Base-by-base conservation (phyloP, 1,140 invertebrate genomes). In the Eurosta solidaginis region DNA sequence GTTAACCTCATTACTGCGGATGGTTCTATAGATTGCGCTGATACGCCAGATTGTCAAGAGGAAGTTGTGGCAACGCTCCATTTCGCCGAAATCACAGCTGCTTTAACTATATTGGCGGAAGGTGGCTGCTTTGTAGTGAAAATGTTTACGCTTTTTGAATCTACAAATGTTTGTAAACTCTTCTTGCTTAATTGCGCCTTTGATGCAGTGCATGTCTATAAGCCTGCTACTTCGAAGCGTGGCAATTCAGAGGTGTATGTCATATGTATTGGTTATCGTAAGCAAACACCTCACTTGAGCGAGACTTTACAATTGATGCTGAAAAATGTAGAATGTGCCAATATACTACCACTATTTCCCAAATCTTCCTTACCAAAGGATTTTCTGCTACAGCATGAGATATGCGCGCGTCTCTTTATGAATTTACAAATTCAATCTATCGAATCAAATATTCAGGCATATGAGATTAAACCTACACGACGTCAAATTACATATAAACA, bases 161-260 rank as follows among this genome's bases (percentile, higher is more conserved):
- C 93, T 77, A 89, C 92, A 17, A 93, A 95, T 2, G 89, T 97
- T 0, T 93, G 92, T 75, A 84, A 97, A 2, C 83, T 98, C 27
- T 98, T 95, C 85, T 85, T 98, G 1, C 89, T 99, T 0, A 92
- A 92, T 81, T 93, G 92, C 82, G 45, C 83, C n/a, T 84, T 91
- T 22, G 81, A 90, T 25, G 84, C 92, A 81, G 92, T 97, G 1
- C 88, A 91, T 78, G 88, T 96, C 4, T 95, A 93, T 81, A 99
- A 99, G 87, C 97, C 97, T 9, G 93, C 91, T 0, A 96, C 95
- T 0, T 98, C 96, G 50, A 97, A 97, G 85, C 92, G 94, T 83
- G 97, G 97, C 12, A 99, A 98, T 88, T 98, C 97, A 0, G 97
- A 99, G 88, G 91, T 95, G 0, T 99, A 98, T 88, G 89, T 97